These are phyloP conservation scores for Stenoptilia bipunctidactyla DNA, from an alignment of 2,888 invertebrate genomes.

Conservation along the genomic window DNA sequence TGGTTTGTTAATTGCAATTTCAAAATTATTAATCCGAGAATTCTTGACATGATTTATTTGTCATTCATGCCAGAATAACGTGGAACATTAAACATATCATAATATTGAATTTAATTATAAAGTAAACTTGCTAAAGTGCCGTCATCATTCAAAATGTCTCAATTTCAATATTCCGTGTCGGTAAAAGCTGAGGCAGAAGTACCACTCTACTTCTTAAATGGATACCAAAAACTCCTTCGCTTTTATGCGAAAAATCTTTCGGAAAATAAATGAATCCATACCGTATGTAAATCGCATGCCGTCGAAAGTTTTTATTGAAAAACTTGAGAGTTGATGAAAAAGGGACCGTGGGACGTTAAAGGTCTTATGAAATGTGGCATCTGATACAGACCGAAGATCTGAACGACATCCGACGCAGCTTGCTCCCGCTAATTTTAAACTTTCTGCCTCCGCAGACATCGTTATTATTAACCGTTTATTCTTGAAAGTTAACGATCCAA, in stretches of 20 bases:
- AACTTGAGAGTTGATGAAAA: slow-evolving; percentile 67
- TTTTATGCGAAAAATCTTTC: slow-evolving; percentile 59
- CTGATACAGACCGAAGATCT: neutral
- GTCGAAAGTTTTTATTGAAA: slow-evolving; percentile 69
- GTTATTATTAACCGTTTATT: too few species aligned
- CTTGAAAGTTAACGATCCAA: too few species aligned
- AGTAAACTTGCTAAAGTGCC: neutral
- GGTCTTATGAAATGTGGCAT: slow-evolving; percentile 32
- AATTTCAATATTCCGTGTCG: neutral
- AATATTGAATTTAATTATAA: too few species aligned
- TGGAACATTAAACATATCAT: too few species aligned
- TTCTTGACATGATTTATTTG: too few species aligned
- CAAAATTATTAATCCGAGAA: too few species aligned
- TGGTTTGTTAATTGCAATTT: too few species aligned
- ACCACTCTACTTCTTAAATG: slow-evolving; percentile 24
- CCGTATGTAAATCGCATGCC: slow-evolving; percentile 65
- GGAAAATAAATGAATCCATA: slow-evolving; percentile 65
- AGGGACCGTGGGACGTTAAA: slow-evolving; percentile 37
- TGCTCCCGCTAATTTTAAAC: too few species aligned
- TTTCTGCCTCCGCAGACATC: too few species aligned
- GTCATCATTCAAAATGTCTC: neutral
- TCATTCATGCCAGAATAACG: too few species aligned
- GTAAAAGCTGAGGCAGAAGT: neutral
- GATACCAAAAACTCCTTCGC: slow-evolving; percentile 52
- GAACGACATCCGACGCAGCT: too few species aligned